Evolutionary conservation across 2,797 vertebrate species (phyloP).

Genomic region (Echiichthys vipera): DNA sequence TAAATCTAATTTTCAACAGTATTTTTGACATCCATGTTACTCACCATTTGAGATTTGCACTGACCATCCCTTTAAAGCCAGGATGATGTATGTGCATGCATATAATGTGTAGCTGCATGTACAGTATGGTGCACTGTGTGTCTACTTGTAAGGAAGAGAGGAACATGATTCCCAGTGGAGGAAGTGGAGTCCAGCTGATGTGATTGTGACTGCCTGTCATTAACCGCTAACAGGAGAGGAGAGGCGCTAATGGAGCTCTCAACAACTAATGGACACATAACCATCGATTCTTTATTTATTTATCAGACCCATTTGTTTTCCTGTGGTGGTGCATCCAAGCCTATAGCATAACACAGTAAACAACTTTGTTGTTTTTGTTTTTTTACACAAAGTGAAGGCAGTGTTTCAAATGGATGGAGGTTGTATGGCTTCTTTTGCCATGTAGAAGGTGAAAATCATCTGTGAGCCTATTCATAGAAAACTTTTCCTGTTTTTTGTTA

Average conservation of each 20-base stretch:
- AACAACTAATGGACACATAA: conserved; percentile 86
- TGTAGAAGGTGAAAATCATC: neutral
- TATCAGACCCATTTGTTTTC: conserved; percentile 77
- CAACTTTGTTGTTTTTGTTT: no score
- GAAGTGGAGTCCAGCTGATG: conserved; percentile 84
- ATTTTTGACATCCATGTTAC: neutral
- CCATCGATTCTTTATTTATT: conserved; percentile 85
- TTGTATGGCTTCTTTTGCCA: conserved; percentile 10
- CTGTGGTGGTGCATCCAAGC: conserved; percentile 61
- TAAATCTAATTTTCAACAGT: neutral
- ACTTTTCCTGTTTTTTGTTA: no score
- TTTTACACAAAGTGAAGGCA: conserved; percentile 49
- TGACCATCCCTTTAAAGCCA: neutral
- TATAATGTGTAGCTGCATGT: conserved; percentile 40
- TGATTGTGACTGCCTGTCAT: conserved; percentile 82
- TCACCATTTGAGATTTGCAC: neutral
- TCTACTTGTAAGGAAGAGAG: conserved; percentile 45
- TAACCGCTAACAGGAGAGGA: conserved; percentile 80
- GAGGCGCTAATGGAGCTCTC: conserved; percentile 85
- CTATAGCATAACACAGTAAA: conserved; percentile 62
- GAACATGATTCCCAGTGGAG: conserved; percentile 75
- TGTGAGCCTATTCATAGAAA: neutral
- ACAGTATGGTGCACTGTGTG: conserved; percentile 42
- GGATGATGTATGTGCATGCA: conserved; percentile 9
- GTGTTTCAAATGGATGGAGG: conserved; percentile 15